Base-by-base conservation (phyloP, 2,113 vertebrate genomes). In the Cardinalis cardinalis region DNA sequence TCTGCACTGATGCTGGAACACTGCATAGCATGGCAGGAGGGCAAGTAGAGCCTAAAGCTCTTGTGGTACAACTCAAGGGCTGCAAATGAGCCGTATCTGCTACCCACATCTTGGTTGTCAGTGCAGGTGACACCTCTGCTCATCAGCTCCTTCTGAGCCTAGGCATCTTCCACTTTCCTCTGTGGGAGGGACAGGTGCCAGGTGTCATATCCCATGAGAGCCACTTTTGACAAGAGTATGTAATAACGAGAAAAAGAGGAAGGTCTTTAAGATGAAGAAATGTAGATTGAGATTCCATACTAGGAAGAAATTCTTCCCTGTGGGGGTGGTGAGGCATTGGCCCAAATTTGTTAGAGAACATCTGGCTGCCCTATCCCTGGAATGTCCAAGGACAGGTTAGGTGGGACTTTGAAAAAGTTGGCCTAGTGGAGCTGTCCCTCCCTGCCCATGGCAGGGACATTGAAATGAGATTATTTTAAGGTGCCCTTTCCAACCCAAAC, bases 31-130 rank as follows among this genome's bases (percentile, higher is more conserved):
- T 8, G 16, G 38, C 44, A 32, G 26, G 25, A 17, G 59, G 29
- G 16, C 31, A 56, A 31, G 8, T 6, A n/a, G 40, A 73, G 24
- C 41, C 34, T 0, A 3, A 59, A 68, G 6, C 18, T 79, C 5
- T 0, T 21, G 26, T 0, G 5, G 40, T 63, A n/a, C 1, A 3
- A 20, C n/a, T 59, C 34, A 49, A 59, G n/a, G 14, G 29, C 51
- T 65, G 36, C 0, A 2, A 53, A 25, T 0, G 4, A 53, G 17
- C 14, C 14, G 10, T 10, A 5, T 51, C 29, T 44, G 7, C 18
- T 16, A 2, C 7, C 10, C 15, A 41, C 15, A 31, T 23, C 41
- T 34, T 12, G 7, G 0, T 9, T 56, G 20, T 20, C 3, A 7
- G 14, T 21, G 25, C 18, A 70, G 53, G 11, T 23, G 38, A 18